phyloP scores from a whole-genome alignment of 2,888 invertebrate species.

The Agonopterix arenella region DNA sequence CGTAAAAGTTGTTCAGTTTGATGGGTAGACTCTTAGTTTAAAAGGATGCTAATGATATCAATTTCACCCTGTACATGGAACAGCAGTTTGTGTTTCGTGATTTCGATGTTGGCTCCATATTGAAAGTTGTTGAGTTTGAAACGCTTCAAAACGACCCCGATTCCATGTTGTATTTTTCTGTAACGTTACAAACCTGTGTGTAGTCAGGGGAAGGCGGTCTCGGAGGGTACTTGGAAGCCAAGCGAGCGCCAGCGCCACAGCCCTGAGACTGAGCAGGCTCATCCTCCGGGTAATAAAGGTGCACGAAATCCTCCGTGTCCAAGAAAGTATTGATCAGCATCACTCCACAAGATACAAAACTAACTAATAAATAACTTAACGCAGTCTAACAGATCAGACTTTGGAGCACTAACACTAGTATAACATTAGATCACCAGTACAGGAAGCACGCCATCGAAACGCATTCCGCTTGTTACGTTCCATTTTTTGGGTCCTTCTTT shows the following conservation, averaged over 20 bases:
- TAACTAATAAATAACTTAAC: slow-evolving; percentile 55
- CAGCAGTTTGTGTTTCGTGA: too few relatives aligned
- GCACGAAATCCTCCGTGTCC: slow-evolving; percentile 76
- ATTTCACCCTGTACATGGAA: too few relatives aligned
- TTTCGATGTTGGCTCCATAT: too few relatives aligned
- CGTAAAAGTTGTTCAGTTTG: too few relatives aligned
- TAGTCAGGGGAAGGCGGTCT: slow-evolving; percentile 64
- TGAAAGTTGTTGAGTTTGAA: too few relatives aligned
- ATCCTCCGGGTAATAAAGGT: slow-evolving; percentile 70
- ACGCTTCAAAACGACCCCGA: too few relatives aligned
- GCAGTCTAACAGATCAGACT: slow-evolving; percentile 63
- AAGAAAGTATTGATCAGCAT: slow-evolving; percentile 74
- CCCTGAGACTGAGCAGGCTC: slow-evolving; percentile 55
- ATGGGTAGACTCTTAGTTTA: too few relatives aligned
- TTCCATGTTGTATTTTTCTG: too few relatives aligned
- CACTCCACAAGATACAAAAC: slow-evolving; percentile 40
- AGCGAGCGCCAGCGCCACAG: slow-evolving; percentile 65
- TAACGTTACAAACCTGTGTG: slow-evolving; percentile 47
- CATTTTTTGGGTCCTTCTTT: slow-evolving; percentile 33
- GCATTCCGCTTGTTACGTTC: slow-evolving; percentile 48
- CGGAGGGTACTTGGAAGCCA: slow-evolving; percentile 64
- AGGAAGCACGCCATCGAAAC: slow-evolving; percentile 56
- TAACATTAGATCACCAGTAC: slow-evolving; percentile 37
- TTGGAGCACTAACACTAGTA: slow-evolving; percentile 33
- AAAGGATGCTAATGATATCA: too few relatives aligned